A percentile compares a stretch with the other conserved stretches of the same genome.
These are phyloP conservation scores for Sebastes matsubarae DNA, from an alignment of 2,797 vertebrate genomes.

Conservation along the genomic window DNA sequence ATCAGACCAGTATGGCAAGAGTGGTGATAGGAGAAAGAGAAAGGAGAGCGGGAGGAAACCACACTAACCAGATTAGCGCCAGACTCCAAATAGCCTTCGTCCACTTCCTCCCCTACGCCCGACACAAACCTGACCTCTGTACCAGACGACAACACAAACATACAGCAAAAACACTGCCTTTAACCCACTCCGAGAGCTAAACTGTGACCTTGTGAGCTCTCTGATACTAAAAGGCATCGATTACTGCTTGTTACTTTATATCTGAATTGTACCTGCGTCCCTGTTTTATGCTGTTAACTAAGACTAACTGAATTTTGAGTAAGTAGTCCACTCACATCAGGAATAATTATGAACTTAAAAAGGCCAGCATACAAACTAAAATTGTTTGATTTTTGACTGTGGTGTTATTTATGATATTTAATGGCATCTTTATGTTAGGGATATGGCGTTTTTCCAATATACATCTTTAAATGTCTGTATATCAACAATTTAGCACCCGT, in stretches of 20 bases:
- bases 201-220: conserved; percentile 4
- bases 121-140: conserved; percentile 49
- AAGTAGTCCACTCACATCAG: neutral
- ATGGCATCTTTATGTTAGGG: neutral
- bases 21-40: conserved; percentile 35
- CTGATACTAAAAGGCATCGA: neutral
- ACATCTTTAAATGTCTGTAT: neutral
- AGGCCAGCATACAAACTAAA: neutral
- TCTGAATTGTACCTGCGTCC: neutral
- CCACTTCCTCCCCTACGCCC: conserved; percentile 58
- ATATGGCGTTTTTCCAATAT: neutral
- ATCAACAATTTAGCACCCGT: neutral
- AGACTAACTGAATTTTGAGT: neutral
- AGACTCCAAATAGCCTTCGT: conserved; percentile 70
- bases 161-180: conserved; percentile 15
- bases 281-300: neutral
- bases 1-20: conserved; percentile 17
- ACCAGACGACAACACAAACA: conserved; percentile 46
- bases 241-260: neutral
- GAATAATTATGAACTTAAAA: neutral
- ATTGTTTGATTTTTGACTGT: neutral
- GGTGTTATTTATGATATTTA: neutral
- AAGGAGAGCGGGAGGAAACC: conserved; percentile 59
- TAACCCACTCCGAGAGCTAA: neutral
- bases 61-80: conserved; percentile 71